Base-by-base conservation (phyloP, 2,797 vertebrate genomes). In the Odontamblyopus lacepedii region DNA sequence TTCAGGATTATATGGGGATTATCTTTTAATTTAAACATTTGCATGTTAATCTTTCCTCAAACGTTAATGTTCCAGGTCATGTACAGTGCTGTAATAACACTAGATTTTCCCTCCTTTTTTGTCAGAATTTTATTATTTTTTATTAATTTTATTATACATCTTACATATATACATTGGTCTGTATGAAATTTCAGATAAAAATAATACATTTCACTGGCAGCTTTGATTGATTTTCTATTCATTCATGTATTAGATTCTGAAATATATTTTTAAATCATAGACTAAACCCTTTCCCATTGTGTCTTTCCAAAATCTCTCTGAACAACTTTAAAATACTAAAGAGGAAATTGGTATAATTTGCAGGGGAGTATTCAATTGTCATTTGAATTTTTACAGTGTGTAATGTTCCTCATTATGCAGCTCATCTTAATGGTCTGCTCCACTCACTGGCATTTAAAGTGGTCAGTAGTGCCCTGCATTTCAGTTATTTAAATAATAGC, bases 401-500 rank as follows among this genome's bases (percentile, higher is more conserved):
- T 59, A 59, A 27, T 61, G 27, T 19, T 32, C 29, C 29, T 32
- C 16, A 61, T 61, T 3, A 30, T 61, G 59, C 16, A 16, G 57
- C 23, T 60, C 27, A 12, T 30, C 57, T 56, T 56, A 56, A 23
- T 29, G 26, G 57, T 61, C 7, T 18, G 6, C 1, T 6, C 26
- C 4, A 48, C 12, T 15, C 44, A 9, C 9, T 27, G 15, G 18
- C 6, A 27, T 38, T 38, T 38, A 38, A 38, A 32, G 27, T 18
- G 3, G 27, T 16, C 6, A 32, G 29, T 16, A 8, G 27, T 32
- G 59, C 59, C 29, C 15, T 32, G 26, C 13, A 15, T 59, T 19
- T 30, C 29, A 32, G 15, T 19, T 30, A 32, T 61, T 32, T 32
- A 61, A 16, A 61, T 23, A 65, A 75, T 69, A 77, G 84, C 73